Evolutionary conservation across 2,888 invertebrate genomes (phyloP).

Genomic region (Synergus laeviventris): DNA sequence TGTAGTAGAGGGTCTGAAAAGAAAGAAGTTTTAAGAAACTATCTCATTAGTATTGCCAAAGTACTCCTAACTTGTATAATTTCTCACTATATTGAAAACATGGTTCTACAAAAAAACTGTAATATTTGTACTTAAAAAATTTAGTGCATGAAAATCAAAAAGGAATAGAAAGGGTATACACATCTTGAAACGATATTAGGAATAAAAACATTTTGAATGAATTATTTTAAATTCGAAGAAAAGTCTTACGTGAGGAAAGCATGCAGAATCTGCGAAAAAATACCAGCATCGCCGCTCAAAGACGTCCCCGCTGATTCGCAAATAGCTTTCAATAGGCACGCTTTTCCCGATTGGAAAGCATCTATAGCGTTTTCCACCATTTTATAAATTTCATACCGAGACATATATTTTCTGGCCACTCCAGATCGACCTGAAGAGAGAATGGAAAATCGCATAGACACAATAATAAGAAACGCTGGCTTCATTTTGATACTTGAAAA

Average conservation of each 20-base stretch:
- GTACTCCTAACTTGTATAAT: too few species aligned
- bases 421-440: neutral
- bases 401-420: constrained; percentile 14
- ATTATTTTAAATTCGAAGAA: constrained; percentile 8
- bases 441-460: neutral
- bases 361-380: constrained; percentile 66
- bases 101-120: too few species aligned
- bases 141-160: neutral
- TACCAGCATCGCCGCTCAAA: constrained; percentile 82
- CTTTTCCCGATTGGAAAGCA: constrained; percentile 74
- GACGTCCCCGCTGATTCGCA: constrained; percentile 86
- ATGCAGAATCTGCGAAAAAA: constrained; percentile 86
- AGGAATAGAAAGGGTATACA: neutral
- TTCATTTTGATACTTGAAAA: too few species aligned
- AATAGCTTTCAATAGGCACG: constrained; percentile 86
- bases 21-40: neutral
- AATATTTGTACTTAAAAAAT: neutral
- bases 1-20: constrained; percentile 68
- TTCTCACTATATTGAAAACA: too few species aligned
- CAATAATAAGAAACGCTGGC: too few species aligned
- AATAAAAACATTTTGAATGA: constrained; percentile 3
- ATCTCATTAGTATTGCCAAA: too few species aligned
- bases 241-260: constrained; percentile 81
- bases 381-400: constrained; percentile 71
- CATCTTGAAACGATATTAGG: neutral